These are phyloP conservation scores for Coregonus ussuriensis DNA, from an alignment of 2,797 vertebrate genomes.

Conservation along the genomic window DNA sequence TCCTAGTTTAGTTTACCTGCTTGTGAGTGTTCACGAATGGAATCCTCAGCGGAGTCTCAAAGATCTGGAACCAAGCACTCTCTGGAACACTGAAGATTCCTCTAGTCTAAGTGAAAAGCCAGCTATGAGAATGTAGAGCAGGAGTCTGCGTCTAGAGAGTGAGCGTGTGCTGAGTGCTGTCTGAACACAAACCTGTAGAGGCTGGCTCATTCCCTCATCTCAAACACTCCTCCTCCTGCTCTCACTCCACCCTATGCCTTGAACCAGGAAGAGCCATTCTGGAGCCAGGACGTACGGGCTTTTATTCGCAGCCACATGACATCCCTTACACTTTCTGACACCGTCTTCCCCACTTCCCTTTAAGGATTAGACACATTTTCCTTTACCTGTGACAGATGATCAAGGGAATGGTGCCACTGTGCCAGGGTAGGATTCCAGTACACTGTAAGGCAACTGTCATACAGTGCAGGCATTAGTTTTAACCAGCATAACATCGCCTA, in stretches of 20 bases:
- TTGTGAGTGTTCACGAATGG: constrained; percentile 7
- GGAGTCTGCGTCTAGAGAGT: constrained; percentile 1
- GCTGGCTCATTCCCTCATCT: neutral
- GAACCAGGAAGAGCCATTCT: constrained; percentile 50
- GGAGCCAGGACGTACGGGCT: constrained; percentile 49
- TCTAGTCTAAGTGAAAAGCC: neutral
- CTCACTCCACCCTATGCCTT: constrained; percentile 35
- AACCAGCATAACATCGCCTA: too few species aligned
- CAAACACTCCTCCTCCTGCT: constrained; percentile 42
- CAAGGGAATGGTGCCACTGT: neutral
- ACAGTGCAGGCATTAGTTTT: too few species aligned
- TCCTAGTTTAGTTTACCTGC: constrained; percentile 54
- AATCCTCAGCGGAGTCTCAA: neutral
- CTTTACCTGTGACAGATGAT: neutral
- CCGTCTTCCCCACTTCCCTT: constrained; percentile 9
- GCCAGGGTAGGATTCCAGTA: neutral
- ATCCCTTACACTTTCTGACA: constrained; percentile 10
- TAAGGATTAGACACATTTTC: neutral
- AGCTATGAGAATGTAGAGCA: neutral
- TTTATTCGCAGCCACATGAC: constrained; percentile 36
- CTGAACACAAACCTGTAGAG: constrained; percentile 44
- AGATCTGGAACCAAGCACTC: neutral
- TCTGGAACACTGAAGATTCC: too few species aligned
- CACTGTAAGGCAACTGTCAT: neutral
- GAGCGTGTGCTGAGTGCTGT: constrained; percentile 17